Evolutionary conservation across 1,140 invertebrate genomes (phyloP), one percentile per base, ranked within the genome.

Genomic region (Bombus huntii): DNA sequence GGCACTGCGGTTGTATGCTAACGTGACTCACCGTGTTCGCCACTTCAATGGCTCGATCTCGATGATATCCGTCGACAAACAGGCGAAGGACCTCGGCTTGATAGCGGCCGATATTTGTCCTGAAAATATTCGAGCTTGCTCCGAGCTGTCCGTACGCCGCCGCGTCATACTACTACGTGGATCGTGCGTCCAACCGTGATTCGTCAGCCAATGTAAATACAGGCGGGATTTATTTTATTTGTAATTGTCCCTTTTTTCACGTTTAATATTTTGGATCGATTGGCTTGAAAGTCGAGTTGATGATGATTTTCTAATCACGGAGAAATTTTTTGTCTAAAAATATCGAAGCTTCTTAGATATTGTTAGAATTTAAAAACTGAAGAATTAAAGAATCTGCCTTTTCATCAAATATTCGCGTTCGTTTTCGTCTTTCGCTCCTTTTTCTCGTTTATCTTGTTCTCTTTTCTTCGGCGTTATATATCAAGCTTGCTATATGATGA

Each of bases 1-100:
- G 86, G 79, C 62, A 80, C 70, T 75, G 79, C 75, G 88, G 86
- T 88, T 90, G 86, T 90, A 86, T 90, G 89, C 86, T 79, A 89
- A 90, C 86, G 89, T 90, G 89, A 90, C 88, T 90, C 89, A 90
- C 88, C 79, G 70, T 88, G 88, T 80, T 75, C 88, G 81, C 66
- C 57, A 85, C 83, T 83, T 83, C 39, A 75, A 85, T 75, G 72
- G 37, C 71, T 77, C 88, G 82, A 85, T 88, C 78, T 85, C 66
- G 77, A n/a, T 65, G 79, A 83, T 87, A 90, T 73, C 76, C 88
- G 70, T 80, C 10, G 76, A 62, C 66, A 90, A 90, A 90, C 88
- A 90, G 10, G 57, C 37, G 59, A 66, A 72, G 81, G 79, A 57
- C 72, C 65, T 31, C 66, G 25, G 8, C 37, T 66, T 22, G 66